Percentiles rank a stretch among this genome's conserved stretches.
phyloP scores from a whole-genome alignment of 2,888 invertebrate species.

The Julus scandinavius region DNA sequence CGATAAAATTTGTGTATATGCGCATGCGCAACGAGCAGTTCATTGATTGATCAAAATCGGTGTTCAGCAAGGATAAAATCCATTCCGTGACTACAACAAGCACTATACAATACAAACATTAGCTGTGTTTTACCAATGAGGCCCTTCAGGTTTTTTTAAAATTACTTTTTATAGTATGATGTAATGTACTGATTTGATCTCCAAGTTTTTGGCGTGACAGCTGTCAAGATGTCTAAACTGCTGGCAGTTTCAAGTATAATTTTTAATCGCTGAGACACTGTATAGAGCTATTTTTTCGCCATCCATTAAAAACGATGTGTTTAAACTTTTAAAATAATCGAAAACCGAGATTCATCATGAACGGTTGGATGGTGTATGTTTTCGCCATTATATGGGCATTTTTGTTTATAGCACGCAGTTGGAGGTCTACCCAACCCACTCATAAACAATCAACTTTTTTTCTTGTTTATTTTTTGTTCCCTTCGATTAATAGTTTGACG shows the following conservation, averaged over 20 bases:
- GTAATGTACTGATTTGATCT: no score
- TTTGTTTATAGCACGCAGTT: constrained; percentile 9
- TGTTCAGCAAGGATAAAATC: no score
- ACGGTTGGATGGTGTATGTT: neutral
- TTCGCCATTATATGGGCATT: neutral
- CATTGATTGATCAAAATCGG: no score
- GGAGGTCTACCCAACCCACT: constrained; percentile 27
- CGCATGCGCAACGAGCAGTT: no score
- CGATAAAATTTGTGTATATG: no score
- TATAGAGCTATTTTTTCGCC: neutral
- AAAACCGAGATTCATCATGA: neutral
- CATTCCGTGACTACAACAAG: no score
- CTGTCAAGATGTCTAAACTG: neutral
- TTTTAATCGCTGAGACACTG: neutral
- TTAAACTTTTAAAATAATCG: neutral
- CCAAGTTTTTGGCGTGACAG: neutral
- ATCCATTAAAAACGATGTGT: neutral
- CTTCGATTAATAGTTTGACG: constrained; percentile 9
- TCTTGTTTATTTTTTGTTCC: neutral
- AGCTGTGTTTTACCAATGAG: no score
- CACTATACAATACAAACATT: no score
- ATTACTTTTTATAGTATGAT: no score
- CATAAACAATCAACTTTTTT: constrained; percentile 19
- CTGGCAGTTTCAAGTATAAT: neutral
- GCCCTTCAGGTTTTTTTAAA: no score